Base-by-base conservation (phyloP, 2,797 vertebrate genomes). In the Enteromius paludinosus region DNA sequence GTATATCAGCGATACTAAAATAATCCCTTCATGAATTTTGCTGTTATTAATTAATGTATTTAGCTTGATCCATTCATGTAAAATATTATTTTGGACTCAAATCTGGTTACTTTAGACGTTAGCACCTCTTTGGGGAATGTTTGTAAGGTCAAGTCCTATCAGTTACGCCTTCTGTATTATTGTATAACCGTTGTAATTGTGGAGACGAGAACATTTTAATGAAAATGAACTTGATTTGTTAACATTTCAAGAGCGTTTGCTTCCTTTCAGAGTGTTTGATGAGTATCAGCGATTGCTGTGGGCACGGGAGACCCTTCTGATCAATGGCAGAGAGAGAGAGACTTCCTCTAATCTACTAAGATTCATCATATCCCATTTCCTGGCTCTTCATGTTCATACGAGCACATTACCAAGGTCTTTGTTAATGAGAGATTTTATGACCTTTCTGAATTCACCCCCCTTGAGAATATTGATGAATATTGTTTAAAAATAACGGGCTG, bases 361-460 rank as follows among this genome's bases (percentile, higher is more conserved):
- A 45, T 69, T 69, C 62, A 83, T 85, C 68, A 77, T 59, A 28
- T 65, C 78, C 30, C 78, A 41, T 45, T 64, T 83, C 52, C 61
- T 56, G 52, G 33, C 77, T 78, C 71, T 76, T 49, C 35, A 66
- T 61, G 77, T 72, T 84, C 72, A 83, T 72, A 28, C 76, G 47
- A 87, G 30, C 72, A 88, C 81, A 83, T 89, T 85, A 84, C 86
- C 83, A 82, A 85, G 62, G 83, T 74, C 81, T 28, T 71, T 88
- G 85, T 90, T 93, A 92, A 94, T 93, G 90, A 94, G 89, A 90
- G 87, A 85, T 86, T 17, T 79, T 85, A 88, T 93, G 92, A 94
- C 91, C 91, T 94, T 93, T 93, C 82, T 86, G 72, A 91, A 89
- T 92, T 91, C 91, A 92, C 89, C 33, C 92, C 92, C 90, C 88